These are phyloP conservation scores for Myiotriccus ornatus DNA, from an alignment of 2,797 vertebrate species.

Conservation along the genomic window DNA sequence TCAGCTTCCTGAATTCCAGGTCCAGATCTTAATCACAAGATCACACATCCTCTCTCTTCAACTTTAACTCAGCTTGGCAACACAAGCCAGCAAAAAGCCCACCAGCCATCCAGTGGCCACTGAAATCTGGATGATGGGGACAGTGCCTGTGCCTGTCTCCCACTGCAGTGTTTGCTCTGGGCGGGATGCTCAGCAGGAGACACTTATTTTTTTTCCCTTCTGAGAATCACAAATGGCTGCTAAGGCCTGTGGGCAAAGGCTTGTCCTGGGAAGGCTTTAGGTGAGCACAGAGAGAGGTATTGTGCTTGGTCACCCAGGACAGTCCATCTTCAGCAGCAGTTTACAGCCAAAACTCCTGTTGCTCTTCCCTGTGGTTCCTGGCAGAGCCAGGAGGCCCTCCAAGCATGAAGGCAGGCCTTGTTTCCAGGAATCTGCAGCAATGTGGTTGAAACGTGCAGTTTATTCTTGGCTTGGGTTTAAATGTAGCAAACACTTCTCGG, in stretches of 20 bases:
- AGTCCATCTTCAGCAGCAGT: not conserved
- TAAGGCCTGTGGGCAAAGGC: not conserved
- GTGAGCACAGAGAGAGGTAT: not conserved
- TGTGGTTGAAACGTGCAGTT: not conserved
- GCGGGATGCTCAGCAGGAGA: not conserved
- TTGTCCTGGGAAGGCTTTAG: not conserved
- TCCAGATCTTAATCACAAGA: not conserved
- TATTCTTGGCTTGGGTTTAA: conserved; percentile 33
- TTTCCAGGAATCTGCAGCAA: conserved; percentile 38
- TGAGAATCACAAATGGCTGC: not conserved
- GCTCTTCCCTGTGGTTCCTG: conserved; percentile 46
- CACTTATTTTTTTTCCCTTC: not conserved
- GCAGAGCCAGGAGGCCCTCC: conserved; percentile 36
- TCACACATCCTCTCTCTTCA: not conserved
- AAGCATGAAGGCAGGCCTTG: conserved; percentile 55
- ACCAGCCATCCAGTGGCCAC: not conserved
- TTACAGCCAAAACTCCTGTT: conserved; percentile 24
- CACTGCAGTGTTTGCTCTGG: not conserved
- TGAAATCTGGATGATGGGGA: not conserved
- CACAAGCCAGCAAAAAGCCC: not conserved
- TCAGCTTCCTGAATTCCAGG: not conserved
- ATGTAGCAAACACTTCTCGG: not conserved
- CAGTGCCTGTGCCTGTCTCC: not conserved
- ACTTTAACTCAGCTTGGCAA: not conserved
- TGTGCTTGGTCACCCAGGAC: not conserved